phyloP scores from a whole-genome alignment of 2,888 invertebrate genomes.

The Anthophora plumipes region DNA sequence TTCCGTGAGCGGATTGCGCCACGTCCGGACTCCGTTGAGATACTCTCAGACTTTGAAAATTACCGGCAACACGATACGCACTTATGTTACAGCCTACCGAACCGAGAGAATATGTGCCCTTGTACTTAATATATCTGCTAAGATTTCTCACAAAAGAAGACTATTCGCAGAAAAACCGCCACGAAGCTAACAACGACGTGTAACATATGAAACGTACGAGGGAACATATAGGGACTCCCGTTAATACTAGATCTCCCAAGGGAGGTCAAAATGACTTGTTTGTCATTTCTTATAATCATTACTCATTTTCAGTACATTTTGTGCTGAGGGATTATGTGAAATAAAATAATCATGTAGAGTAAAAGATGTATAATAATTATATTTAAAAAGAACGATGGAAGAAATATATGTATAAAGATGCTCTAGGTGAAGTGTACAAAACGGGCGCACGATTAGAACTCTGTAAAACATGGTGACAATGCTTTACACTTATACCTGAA shows the following conservation, averaged over 20 bases:
- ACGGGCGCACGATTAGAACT: too few relatives aligned
- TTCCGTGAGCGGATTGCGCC: constrained; percentile 78
- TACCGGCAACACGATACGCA: constrained; percentile 67
- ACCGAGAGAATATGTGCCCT: constrained; percentile 48
- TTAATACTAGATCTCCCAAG: constrained; percentile 8
- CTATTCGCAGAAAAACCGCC: constrained; percentile 20
- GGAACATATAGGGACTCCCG: too few relatives aligned
- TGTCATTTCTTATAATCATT: constrained; percentile 9
- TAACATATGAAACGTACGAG: not conserved
- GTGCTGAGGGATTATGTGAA: too few relatives aligned
- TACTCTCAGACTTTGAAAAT: constrained; percentile 74
- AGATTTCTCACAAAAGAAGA: constrained; percentile 26
- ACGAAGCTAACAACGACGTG: constrained; percentile 4
- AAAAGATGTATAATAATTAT: too few relatives aligned
- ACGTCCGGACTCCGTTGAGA: constrained; percentile 74
- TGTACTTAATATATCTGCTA: constrained; percentile 43
- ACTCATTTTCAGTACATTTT: constrained; percentile 1
- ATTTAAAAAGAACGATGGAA: too few relatives aligned
- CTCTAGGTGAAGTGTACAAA: too few relatives aligned
- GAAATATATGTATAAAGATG: too few relatives aligned
- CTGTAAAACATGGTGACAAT: too few relatives aligned
- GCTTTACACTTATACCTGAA: too few relatives aligned
- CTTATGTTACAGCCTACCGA: constrained; percentile 55
- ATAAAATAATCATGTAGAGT: too few relatives aligned
- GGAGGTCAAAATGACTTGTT: too few relatives aligned